Conservation (phyloP, 2,888 invertebrate species). For the Doris montereyensis region DNA sequence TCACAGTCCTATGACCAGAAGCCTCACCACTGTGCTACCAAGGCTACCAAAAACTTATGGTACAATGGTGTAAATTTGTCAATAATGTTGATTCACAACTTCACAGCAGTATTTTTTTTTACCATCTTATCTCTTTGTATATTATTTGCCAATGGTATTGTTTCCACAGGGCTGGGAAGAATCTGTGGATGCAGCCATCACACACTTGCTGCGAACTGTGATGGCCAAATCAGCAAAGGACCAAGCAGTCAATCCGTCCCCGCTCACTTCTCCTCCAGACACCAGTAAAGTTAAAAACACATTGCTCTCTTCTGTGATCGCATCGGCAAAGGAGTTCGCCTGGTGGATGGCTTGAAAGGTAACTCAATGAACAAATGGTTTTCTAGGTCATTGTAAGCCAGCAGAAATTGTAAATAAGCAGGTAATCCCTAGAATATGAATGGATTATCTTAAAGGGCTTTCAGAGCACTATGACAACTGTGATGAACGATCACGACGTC, state of each 20-base stretch:
- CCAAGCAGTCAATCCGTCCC: constrained; percentile 67
- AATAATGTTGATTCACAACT: no score
- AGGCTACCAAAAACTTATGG: no score
- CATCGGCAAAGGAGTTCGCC: constrained; percentile 70
- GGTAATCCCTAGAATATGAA: no score
- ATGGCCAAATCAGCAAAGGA: constrained; percentile 78
- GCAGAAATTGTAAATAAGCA: neutral
- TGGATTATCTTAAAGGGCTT: neutral
- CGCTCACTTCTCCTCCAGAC: constrained; percentile 69
- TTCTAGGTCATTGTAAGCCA: neutral
- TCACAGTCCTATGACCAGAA: no score
- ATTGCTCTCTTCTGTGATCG: constrained; percentile 72
- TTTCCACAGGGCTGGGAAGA: constrained; percentile 85
- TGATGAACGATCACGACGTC: no score
- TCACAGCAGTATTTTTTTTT: no score
- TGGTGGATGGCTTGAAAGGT: constrained; percentile 62
- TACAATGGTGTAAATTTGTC: no score
- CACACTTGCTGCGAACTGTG: constrained; percentile 78
- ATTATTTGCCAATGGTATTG: neutral
- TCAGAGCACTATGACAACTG: neutral
- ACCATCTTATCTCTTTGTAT: no score
- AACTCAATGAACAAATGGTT: constrained; percentile 4
- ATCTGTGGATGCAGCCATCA: constrained; percentile 79
- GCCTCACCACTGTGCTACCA: no score
- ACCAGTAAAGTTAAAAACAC: constrained; percentile 73